Base-by-base conservation (phyloP, 2,797 vertebrate species). In the Micropoecilia bifurca region DNA sequence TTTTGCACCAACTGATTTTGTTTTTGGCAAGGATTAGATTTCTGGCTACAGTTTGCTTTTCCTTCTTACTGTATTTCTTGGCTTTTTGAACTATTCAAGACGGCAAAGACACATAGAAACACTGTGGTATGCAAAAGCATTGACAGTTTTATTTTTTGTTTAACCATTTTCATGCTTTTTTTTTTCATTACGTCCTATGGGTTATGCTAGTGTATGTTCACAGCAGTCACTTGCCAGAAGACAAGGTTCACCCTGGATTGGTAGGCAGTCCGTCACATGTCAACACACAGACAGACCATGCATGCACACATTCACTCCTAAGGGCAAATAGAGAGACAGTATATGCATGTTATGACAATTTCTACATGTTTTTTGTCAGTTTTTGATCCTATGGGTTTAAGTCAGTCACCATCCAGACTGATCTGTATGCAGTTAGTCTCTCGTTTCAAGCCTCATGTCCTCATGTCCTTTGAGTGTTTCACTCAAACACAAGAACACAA, bases 401-500 rank as follows among this genome's bases (percentile, higher is more conserved):
- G 33, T 61, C 59, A 39, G 61, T 39, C 18, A 22, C 63, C 36
- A 39, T 22, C 33, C 63, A 39, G 22, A 53, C 50, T 25, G 63
- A 68, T 39, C 14, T 61, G 28, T 12, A 59, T 63, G 66, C 39
- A 25, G 66, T 69, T 25, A n/a, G 33, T 66, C 6, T 30, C 57
- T 59, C 28, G 1, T 16, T 30, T 59, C 25, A 59, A 14, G 59
- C 30, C 59, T 61, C 30, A 33, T 33, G 53, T 61, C 59, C 14
- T 61, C 14, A n/a, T n/a, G n/a, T n/a, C n/a, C n/a, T n/a, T n/a
- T n/a, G n/a, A n/a, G 39, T 43, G 41, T 43, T 69, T 20, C 79
- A 72, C 53, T 57, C 18, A 33, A 73, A 0, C 30, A 77, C 81
- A 89, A 46, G 72, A 77, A 84, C 83, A 81, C 2, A 28, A 66